A percentile compares a stretch with the other conserved stretches of the same genome.
phyloP scores from a whole-genome alignment of 1,140 invertebrate genomes.

The Drosophila lacertosa region DNA sequence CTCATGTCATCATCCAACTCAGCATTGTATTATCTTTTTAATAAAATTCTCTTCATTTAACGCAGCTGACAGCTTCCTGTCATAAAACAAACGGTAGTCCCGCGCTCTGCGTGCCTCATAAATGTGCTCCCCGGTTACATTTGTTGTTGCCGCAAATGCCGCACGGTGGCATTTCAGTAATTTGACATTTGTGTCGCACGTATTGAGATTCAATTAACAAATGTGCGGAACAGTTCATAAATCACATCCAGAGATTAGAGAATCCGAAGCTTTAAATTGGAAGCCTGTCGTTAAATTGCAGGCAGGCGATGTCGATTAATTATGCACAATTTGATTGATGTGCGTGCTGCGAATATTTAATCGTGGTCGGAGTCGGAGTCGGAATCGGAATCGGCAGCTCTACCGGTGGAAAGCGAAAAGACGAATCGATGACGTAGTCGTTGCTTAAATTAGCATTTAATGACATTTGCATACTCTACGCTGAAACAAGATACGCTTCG shows the following conservation, averaged over 20 bases:
- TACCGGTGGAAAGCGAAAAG: conserved; percentile 6
- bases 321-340: conserved; percentile 79
- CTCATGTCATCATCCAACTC: conserved; percentile 32
- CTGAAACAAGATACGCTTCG: conserved; percentile 18
- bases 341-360: conserved; percentile 63
- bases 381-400: neutral
- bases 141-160: conserved; percentile 22
- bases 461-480: conserved; percentile 53
- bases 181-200: conserved; percentile 53
- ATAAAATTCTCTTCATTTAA: conserved; percentile 37
- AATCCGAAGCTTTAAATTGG: neutral
- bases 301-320: conserved; percentile 58
- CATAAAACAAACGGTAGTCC: conserved; percentile 63
- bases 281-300: conserved; percentile 11
- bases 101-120: conserved; percentile 26
- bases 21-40: conserved; percentile 65
- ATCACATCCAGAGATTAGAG: conserved; percentile 49
- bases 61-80: conserved; percentile 68
- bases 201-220: conserved; percentile 72
- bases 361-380: neutral
- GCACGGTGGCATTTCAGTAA: conserved; percentile 31
- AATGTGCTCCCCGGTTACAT: conserved; percentile 38
- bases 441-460: conserved; percentile 74
- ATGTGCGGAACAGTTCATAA: conserved; percentile 59
- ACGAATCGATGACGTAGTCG: conserved; percentile 56